These are phyloP conservation scores for Myotis myotis DNA, from an alignment of 2,797 vertebrate genomes.

Conservation along the genomic window DNA sequence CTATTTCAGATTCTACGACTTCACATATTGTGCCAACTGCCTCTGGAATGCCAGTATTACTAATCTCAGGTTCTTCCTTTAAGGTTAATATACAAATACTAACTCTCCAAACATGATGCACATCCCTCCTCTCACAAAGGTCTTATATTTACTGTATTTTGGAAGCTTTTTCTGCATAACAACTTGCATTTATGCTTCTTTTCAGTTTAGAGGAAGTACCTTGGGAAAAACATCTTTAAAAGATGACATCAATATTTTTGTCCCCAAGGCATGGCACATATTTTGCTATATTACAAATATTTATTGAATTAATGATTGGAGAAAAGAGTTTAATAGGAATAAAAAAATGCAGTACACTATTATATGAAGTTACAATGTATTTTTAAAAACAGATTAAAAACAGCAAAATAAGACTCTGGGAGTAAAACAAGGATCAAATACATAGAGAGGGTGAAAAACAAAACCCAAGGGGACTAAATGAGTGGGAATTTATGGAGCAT, in stretches of 20 bases:
- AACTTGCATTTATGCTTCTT: not conserved
- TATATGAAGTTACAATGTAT: not conserved
- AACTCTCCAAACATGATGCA: not conserved
- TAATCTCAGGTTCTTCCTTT: not conserved
- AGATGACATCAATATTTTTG: not conserved
- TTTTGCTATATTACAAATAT: not conserved
- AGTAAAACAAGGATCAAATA: not conserved
- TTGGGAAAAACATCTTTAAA: not conserved
- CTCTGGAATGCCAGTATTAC: not conserved
- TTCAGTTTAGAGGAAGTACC: not conserved
- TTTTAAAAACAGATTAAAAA: constrained; percentile 20
- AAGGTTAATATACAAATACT: not conserved
- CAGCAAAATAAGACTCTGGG: not conserved
- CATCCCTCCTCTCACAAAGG: not conserved
- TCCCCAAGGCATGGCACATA: not conserved
- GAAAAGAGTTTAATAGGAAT: not conserved
- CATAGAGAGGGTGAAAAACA: not conserved
- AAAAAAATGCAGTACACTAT: not conserved
- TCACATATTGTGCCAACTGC: not conserved
- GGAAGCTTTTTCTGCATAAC: not conserved
- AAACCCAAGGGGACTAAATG: not conserved
- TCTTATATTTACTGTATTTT: not conserved
- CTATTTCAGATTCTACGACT: not conserved
- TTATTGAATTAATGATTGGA: not conserved
- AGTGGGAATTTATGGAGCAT: not conserved